Conservation (phyloP, 2,797 vertebrate species). For the Aldrovandia affinis region DNA sequence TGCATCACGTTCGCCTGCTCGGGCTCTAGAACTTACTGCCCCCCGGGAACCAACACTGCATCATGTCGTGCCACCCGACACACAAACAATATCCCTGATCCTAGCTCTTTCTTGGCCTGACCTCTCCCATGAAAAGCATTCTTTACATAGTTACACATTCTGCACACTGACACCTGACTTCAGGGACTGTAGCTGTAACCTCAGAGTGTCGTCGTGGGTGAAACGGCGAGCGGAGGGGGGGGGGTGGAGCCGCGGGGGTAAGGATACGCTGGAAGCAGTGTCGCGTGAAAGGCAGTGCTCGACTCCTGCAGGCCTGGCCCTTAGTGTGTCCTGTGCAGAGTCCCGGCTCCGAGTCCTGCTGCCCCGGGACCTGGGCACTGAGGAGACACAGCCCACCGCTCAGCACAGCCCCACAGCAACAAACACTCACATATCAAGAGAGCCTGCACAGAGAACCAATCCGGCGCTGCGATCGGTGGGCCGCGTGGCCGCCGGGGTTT, state of each 20-base stretch:
- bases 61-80: neutral
- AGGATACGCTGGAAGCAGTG: conserved; percentile 99
- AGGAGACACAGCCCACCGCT: conserved; percentile 40
- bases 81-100: neutral
- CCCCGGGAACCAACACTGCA: neutral
- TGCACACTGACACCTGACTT: too few relatives aligned
- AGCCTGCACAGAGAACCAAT: too few relatives aligned
- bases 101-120: neutral
- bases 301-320: conserved; percentile 86
- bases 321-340: conserved; percentile 87
- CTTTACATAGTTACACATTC: neutral
- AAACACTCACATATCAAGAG: too few relatives aligned
- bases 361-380: conserved; percentile 75
- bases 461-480: too few relatives aligned
- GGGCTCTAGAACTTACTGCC: neutral
- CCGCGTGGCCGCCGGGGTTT: too few relatives aligned
- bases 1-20: neutral
- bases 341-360: conserved; percentile 74
- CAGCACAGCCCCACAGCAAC: neutral
- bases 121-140: neutral
- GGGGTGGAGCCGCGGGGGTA: conserved; percentile 24
- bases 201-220: too few relatives aligned
- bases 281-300: conserved; percentile 91
- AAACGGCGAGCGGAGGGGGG: too few relatives aligned
- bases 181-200: too few relatives aligned